Conservation (phyloP, 37 sponge, comb jelly and placozoan species). For the Ephydatia muelleri region DNA sequence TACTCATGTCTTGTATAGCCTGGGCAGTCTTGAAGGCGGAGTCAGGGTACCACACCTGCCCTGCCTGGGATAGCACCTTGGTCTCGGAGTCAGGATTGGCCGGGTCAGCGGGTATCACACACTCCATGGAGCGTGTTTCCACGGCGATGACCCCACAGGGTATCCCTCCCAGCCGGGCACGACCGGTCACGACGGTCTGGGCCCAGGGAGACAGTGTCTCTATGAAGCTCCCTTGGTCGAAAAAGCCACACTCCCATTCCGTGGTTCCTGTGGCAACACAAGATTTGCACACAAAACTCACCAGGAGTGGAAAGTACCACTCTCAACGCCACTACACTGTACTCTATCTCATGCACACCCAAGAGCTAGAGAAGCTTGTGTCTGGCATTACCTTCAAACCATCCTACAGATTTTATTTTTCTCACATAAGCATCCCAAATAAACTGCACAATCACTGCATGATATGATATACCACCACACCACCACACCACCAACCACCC, state of each 20-base stretch:
- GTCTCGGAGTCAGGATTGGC: constrained; percentile 93
- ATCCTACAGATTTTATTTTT: too few relatives aligned
- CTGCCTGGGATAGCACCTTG: constrained; percentile 88
- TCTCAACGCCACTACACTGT: background rate
- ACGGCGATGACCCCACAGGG: constrained; percentile 97
- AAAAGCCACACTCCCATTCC: constrained; percentile 90
- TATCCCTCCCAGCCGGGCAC: constrained; percentile 97
- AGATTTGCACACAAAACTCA: background rate
- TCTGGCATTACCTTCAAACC: too few relatives aligned
- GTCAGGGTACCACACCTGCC: constrained; percentile 99
- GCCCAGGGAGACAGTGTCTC: constrained; percentile 93
- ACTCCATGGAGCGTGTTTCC: constrained; percentile 92
- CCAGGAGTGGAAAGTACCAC: too few relatives aligned
- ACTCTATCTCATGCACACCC: background rate
- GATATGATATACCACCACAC: background rate
- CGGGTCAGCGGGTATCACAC: constrained; percentile 91
- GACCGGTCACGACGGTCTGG: constrained; percentile 93
- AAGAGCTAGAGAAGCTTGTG: background rate
- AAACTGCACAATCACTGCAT: background rate
- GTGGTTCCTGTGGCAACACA: constrained; percentile 19
- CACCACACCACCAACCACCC: background rate
- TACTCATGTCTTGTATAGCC: constrained; percentile 88
- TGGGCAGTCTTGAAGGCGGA: constrained; percentile 99
- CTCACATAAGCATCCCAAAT: too few relatives aligned
- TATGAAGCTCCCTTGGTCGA: constrained; percentile 88